Base-by-base conservation (phyloP, 2,888 invertebrate genomes). In the Barypeithes pellucidus region DNA sequence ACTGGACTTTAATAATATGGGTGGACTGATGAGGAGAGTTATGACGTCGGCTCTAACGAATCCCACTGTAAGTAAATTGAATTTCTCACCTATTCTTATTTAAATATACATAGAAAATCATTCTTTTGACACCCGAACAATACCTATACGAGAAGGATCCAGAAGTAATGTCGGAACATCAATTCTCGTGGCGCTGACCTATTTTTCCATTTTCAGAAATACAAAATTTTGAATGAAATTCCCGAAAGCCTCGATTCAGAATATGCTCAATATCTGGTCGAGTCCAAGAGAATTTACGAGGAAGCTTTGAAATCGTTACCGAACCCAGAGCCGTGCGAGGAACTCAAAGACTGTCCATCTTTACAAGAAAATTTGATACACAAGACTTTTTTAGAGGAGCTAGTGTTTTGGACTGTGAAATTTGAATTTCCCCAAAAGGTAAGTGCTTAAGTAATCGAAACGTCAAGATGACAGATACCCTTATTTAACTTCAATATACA, bases 391-490 rank as follows among this genome's bases (percentile, higher is more conserved):
- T 88, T 97, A 18, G 98, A 98, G 85, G 99, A 99, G 88, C 90
- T 99, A 78, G 95, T 98, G 79, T 98, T 99, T 88, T 99, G 99
- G 98, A 97, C 96, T 20, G 96, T 98, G 75, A 95, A 95, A 84
- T 97, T 95, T 86, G 97, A 98, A 86, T 99, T 98, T 87, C 98
- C 98, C 0, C 97, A 98, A 87, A 97, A 96, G 84, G 78, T 76
- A 63, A 59, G 5, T 59, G 1, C n/a, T 8, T 57, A 0, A 24
- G n/a, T n/a, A n/a, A n/a, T n/a, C n/a, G n/a, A n/a, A n/a, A n/a
- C n/a, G n/a, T n/a, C n/a, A n/a, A n/a, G n/a, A n/a, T n/a, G n/a
- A n/a, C n/a, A n/a, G n/a, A n/a, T n/a, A n/a, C n/a, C n/a, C n/a
- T n/a, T n/a, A n/a, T n/a, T n/a, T n/a, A n/a, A n/a, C n/a, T n/a